Evolutionary conservation across 2,888 invertebrate species (phyloP).

Genomic region (Conus canariensis): DNA sequence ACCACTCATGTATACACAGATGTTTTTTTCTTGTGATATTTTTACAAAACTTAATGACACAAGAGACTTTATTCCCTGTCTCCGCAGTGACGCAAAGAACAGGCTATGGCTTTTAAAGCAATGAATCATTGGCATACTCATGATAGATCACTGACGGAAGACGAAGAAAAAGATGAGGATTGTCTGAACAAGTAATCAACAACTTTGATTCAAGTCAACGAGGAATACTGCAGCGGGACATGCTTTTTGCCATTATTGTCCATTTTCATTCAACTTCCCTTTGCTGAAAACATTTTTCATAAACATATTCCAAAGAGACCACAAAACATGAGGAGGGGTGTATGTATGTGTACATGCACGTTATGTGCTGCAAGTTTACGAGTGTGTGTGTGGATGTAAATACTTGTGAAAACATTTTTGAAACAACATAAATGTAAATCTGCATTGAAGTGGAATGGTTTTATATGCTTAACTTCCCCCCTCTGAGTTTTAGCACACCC

Average conservation of each 20-base stretch:
- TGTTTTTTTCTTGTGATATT: background rate
- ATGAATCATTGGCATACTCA: background rate
- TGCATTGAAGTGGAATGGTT: too few species aligned
- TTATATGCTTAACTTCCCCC: too few species aligned
- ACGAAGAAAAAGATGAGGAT: slow-evolving; percentile 17
- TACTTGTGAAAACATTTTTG: too few species aligned
- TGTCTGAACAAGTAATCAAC: slow-evolving; percentile 22
- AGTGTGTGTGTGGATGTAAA: background rate
- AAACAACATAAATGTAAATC: too few species aligned
- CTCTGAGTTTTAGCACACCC: too few species aligned
- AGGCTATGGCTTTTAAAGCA: background rate
- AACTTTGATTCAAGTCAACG: slow-evolving; percentile 25
- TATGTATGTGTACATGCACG: background rate
- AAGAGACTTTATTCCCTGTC: background rate
- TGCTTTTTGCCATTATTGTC: background rate
- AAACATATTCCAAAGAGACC: background rate
- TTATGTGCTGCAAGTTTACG: background rate
- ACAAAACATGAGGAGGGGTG: background rate
- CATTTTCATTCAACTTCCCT: background rate
- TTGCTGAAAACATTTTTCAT: background rate
- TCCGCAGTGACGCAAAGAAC: background rate
- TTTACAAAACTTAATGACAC: background rate
- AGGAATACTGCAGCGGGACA: slow-evolving; percentile 20
- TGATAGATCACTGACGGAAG: slow-evolving; percentile 3
- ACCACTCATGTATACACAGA: background rate